Evolutionary conservation across 2,113 vertebrate genomes (phyloP).

Genomic region (Vidua macroura): DNA sequence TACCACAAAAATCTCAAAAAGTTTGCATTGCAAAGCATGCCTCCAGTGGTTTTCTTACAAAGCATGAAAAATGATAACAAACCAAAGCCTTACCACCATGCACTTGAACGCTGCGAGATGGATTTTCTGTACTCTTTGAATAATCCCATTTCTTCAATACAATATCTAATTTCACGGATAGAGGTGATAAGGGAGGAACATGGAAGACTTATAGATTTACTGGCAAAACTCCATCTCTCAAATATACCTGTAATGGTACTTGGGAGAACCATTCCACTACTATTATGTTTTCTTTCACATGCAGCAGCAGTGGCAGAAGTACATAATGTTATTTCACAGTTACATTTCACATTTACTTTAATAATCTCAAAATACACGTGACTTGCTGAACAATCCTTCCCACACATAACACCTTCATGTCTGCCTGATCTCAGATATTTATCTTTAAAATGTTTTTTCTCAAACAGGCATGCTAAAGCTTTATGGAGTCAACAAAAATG

Average conservation of each 20-base stretch:
- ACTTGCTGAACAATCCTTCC: neutral
- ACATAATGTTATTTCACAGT: neutral
- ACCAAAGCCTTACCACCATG: neutral
- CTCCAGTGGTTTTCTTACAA: neutral
- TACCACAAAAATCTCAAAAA: neutral
- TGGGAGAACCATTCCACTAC: neutral
- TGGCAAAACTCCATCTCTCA: neutral
- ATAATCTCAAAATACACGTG: rapidly evolving
- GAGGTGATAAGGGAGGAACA: neutral
- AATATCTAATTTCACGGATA: neutral
- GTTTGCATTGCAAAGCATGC: neutral
- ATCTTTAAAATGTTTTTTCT: neutral
- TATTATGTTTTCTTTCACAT: neutral
- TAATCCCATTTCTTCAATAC: neutral
- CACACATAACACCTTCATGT: neutral
- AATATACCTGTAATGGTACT: neutral
- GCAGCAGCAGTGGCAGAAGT: neutral
- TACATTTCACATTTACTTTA: neutral
- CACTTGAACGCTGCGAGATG: neutral
- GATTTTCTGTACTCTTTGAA: neutral
- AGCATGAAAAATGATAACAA: neutral
- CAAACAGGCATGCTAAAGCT: neutral
- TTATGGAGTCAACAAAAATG: neutral
- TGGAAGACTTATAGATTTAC: neutral
- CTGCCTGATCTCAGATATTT: neutral